Evolutionary conservation across 1,140 invertebrate genomes (phyloP).

Genomic region (Elymnias hypermnestra): DNA sequence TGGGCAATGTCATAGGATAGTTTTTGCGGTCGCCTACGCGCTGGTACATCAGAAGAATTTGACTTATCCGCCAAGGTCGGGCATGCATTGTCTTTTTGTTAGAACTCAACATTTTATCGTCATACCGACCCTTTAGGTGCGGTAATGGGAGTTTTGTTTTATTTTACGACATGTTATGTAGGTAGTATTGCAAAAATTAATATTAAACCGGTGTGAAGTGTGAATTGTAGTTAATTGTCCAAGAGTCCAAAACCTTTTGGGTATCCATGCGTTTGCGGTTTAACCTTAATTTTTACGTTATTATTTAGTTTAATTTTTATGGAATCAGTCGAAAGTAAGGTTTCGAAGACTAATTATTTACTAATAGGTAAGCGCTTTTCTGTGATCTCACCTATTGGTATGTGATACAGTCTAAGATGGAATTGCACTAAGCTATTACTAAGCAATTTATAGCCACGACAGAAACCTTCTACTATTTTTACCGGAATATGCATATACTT

Average conservation of each 20-base stretch:
- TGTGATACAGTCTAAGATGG: no score
- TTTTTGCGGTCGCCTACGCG: slow-evolving; percentile 70
- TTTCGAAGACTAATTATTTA: no score
- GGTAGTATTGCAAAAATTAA: neutral
- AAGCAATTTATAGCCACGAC: no score
- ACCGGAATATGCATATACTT: no score
- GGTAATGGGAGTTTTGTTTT: slow-evolving; percentile 22
- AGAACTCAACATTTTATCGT: slow-evolving; percentile 40
- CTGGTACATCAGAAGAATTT: slow-evolving; percentile 63
- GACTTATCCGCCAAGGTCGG: slow-evolving; percentile 64
- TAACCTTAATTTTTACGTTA: no score
- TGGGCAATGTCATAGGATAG: slow-evolving; percentile 70
- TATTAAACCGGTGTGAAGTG: neutral
- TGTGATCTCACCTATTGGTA: no score
- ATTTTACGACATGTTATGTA: slow-evolving; percentile 1
- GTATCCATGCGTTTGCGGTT: neutral
- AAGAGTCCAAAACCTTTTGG: neutral
- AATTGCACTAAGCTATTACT: no score
- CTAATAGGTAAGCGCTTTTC: no score
- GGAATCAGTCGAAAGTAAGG: no score
- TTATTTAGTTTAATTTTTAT: no score
- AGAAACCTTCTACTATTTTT: no score
- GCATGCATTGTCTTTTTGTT: slow-evolving; percentile 63
- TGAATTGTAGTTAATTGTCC: neutral
- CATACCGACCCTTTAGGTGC: slow-evolving; percentile 38